Evolutionary conservation across 1,140 invertebrate genomes (phyloP), one percentile per base, ranked within the genome.

Genomic region (Ceratosolen fusciceps): DNA sequence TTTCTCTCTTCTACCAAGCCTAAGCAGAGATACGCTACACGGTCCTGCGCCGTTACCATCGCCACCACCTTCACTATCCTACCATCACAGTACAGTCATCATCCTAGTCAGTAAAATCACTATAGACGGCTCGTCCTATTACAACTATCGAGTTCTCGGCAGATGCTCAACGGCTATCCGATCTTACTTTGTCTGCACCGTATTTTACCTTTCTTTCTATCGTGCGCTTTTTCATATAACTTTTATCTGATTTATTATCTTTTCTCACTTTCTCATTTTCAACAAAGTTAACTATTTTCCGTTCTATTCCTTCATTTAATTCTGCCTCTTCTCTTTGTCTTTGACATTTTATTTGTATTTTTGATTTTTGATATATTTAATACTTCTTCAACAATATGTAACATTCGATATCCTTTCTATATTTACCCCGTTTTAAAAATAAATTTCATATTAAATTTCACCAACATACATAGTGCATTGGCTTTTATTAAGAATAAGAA

Each of bases 171-270:
- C n/a, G 8, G 26, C 68, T 24, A 0, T 39, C 37, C 19, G 26
- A n/a, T 47, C 10, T 58, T 26, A 2, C 31, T 73, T 34, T 34
- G 8, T 14, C 62, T 54, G 19, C 60, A 52, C 60, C 68, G 77
- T 58, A 56, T 75, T 78, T 65, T 75, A 56, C 79, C 62, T 79
- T 77, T 81, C 77, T 83, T 56, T 78, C 81, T 76, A 80, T 82
- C 80, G 79, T 74, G 71, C 74, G 54, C 65, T 58, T 80, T 67
- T 16, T 31, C 49, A 26, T 62, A 12, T 68, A 24, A n/a, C 75
- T 74, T 31, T 56, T 77, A 68, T 68, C 67, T 58, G 1, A 1
- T 24, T 21, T n/a, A 58, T 74, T 74, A 73, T 72, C 47, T 70
- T 52, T n/a, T 26, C n/a, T 8, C 34, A 21, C 4, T 43, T 58